Evolutionary conservation across 2,113 vertebrate genomes (phyloP), one percentile per base, ranked within the genome.

Genomic region (Phalacrocorax carbo): DNA sequence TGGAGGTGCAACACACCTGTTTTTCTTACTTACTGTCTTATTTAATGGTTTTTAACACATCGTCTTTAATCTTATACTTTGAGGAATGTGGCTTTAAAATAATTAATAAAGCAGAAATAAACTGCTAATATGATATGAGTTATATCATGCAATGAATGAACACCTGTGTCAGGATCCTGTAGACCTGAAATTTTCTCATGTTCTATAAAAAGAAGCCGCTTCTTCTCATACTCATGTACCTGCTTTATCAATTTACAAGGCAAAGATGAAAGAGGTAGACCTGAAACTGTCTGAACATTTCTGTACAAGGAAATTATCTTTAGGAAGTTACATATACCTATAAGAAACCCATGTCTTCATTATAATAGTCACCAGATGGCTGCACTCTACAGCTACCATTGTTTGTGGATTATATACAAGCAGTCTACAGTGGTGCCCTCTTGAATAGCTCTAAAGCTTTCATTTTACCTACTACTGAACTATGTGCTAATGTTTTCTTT

Each of bases 211-310:
- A 29, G 30, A 66, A 90, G 52, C 34, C 73, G 60, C 51, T 95
- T 82, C 75, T 87, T 82, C 88, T 94, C 85, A 79, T 72, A 61
- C 72, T 93, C 66, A 65, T 82, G 80, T 75, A 95, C 30, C 79
- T 96, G 69, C 60, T 89, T 87, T 68, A 89, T 76, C n/a, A 65
- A 82, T 86, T 91, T 90, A 66, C 44, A 83, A 91, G 76, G 91
- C 60, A 81, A 69, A 86, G 42, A 68, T 88, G 42, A 92, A 96
- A 96, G 79, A 96, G 38, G 80, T 44, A 83, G 42, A 86, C 72
- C 82, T 94, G 92, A 96, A 97, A 94, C n/a, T 66, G 83, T 89
- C 42, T 82, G 46, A 95, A 69, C 19, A 69, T 93, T 94, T 98
- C 66, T 40, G 14, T 65, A 82, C 18, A 82, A 65, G 23, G 36